Conservation (phyloP, 1,140 invertebrate genomes). For the Drosophila dunni region DNA sequence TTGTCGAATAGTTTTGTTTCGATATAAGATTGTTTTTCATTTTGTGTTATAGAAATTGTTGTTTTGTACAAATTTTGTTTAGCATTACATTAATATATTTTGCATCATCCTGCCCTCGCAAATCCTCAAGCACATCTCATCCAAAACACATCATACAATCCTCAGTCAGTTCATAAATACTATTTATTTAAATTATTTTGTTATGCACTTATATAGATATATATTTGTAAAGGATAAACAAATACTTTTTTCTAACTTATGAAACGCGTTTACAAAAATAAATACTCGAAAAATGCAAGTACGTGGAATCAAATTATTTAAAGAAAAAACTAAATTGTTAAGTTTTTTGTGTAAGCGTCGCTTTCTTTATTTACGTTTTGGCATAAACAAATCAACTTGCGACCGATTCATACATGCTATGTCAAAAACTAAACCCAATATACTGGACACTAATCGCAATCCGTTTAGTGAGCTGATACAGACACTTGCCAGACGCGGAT, state of each 20-base stretch:
- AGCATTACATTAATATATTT: slow-evolving; percentile 35
- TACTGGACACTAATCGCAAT: slow-evolving; percentile 1
- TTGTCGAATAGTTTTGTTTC: slow-evolving; percentile 28
- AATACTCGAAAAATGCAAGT: slow-evolving; percentile 32
- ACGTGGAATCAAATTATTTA: not conserved
- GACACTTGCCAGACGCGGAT: slow-evolving; percentile 99
- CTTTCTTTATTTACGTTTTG: slow-evolving; percentile 68
- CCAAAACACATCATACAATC: slow-evolving; percentile 13
- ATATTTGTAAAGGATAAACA: slow-evolving; percentile 48
- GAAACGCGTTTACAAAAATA: slow-evolving; percentile 65
- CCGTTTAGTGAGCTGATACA: slow-evolving; percentile 86
- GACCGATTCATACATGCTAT: slow-evolving; percentile 36
- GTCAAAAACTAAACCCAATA: slow-evolving; percentile 37
- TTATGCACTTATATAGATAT: slow-evolving; percentile 42
- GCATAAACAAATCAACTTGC: slow-evolving; percentile 62
- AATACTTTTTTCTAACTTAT: slow-evolving; percentile 53
- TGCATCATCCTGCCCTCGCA: not conserved
- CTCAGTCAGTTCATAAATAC: slow-evolving; percentile 51
- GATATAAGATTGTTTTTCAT: slow-evolving; percentile 26
- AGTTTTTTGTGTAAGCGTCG: slow-evolving; percentile 36
- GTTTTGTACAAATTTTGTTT: slow-evolving; percentile 51
- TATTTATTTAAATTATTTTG: slow-evolving; percentile 79
- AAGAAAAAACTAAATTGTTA: slow-evolving; percentile 2
- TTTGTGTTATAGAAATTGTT: slow-evolving; percentile 27
- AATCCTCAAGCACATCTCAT: not conserved